A percentile compares a stretch with the other conserved stretches of the same genome.
Evolutionary conservation across 2,888 invertebrate genomes (phyloP).

Genomic region (Geophilus truncorum): DNA sequence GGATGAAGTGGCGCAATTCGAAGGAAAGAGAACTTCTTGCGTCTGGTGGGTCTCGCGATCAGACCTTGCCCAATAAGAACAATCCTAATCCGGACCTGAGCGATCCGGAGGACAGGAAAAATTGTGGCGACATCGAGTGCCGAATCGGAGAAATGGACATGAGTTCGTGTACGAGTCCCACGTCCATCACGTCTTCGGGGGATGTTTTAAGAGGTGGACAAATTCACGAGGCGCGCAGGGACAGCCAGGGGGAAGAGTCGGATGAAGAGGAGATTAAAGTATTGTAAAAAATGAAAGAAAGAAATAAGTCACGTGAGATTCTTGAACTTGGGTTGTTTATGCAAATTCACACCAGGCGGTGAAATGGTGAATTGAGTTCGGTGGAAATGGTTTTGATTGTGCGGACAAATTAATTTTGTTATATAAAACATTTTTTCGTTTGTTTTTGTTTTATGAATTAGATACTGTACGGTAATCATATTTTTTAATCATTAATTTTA

Average conservation of each 20-base stretch:
- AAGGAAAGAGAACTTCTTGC: conserved; percentile 92
- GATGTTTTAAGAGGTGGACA: neutral
- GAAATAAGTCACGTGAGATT: neutral
- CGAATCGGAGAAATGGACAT: neutral
- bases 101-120: conserved; percentile 52
- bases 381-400: neutral
- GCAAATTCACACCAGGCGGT: neutral
- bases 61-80: conserved; percentile 92
- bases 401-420: neutral
- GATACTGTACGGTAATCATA: too few relatives aligned
- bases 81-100: conserved; percentile 93
- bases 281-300: conserved; percentile 32
- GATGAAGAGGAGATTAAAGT: conserved; percentile 33
- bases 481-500: too few relatives aligned
- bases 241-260: conserved; percentile 25
- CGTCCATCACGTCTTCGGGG: neutral
- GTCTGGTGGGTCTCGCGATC: conserved; percentile 87
- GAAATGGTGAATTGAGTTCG: neutral
- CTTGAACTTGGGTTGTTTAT: neutral
- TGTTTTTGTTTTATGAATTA: too few relatives aligned
- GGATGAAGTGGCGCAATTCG: conserved; percentile 98
- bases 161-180: conserved; percentile 2
- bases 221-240: neutral
- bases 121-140: neutral
- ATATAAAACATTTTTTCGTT: neutral